Conservation (phyloP, 2,113 vertebrate species). For the Neodon shergylaensis region DNA sequence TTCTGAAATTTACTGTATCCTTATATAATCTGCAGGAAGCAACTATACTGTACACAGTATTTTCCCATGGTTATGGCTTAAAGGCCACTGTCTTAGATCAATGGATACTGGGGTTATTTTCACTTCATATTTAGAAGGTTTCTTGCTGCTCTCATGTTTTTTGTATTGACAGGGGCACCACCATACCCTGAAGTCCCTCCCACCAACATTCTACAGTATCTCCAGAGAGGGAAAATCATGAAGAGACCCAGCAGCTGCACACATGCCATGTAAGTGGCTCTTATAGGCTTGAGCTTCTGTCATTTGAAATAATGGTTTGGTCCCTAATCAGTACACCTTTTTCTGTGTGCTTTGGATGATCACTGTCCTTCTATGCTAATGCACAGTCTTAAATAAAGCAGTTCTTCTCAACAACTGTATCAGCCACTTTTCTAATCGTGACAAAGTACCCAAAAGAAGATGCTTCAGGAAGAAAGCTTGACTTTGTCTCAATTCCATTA, state of each 20-base stretch:
- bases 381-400: not conserved
- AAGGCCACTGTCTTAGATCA: not conserved
- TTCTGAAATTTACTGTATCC: not conserved
- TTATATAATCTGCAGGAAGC: not conserved
- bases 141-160: conserved; percentile 48
- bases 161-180: conserved; percentile 88
- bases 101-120: not conserved
- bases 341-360: not conserved
- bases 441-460: not conserved
- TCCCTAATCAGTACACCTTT: not conserved
- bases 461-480: not conserved
- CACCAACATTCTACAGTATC: conserved; percentile 90
- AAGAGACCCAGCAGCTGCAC: conserved; percentile 91
- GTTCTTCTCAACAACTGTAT: not conserved
- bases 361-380: not conserved
- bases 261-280: conserved; percentile 88
- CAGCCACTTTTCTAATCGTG: not conserved
- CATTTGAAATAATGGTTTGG: not conserved
- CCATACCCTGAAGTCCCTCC: conserved; percentile 92
- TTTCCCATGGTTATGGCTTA: not conserved
- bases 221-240: conserved; percentile 91
- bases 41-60: not conserved
- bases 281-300: not conserved
- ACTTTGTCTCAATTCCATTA: not conserved
- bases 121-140: conserved; percentile 7